Conservation (phyloP, 2,113 vertebrate species). For the Xiphophorus maculatus region DNA sequence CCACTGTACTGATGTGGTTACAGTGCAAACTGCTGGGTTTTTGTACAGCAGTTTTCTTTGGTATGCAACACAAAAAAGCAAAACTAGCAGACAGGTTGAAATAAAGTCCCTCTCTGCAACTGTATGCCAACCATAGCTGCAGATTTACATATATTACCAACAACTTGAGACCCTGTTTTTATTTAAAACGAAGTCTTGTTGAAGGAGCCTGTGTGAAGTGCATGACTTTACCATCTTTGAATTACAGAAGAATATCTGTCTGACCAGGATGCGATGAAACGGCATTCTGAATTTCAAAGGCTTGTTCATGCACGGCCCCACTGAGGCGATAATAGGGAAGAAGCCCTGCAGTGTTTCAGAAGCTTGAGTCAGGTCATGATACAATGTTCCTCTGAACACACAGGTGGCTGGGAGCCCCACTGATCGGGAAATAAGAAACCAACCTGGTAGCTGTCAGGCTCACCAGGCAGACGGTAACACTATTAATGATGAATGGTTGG, state of each 20-base stretch:
- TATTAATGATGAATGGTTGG: constrained; percentile 48
- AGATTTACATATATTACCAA: background rate
- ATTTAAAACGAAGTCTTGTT: background rate
- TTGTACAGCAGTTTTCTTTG: background rate
- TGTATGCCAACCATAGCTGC: too few species aligned
- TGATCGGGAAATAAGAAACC: constrained; percentile 59
- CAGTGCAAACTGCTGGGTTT: background rate
- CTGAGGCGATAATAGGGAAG: constrained; percentile 57
- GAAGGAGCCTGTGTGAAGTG: background rate
- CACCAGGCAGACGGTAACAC: constrained; percentile 50
- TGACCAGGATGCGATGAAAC: constrained; percentile 15
- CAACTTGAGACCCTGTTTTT: background rate
- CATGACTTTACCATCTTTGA: background rate
- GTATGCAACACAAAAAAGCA: too few species aligned
- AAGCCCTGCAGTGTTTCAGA: constrained; percentile 24
- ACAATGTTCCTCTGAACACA: constrained; percentile 30
- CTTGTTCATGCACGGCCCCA: constrained; percentile 22
- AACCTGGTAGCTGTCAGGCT: constrained; percentile 33
- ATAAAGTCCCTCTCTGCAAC: background rate
- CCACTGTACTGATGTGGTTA: background rate
- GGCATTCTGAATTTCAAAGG: constrained; percentile 30
- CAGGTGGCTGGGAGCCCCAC: constrained; percentile 44
- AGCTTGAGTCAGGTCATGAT: constrained; percentile 30
- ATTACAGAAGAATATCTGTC: constrained; percentile 4
- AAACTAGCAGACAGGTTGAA: background rate